A percentile compares a stretch with the other conserved stretches of the same genome.
Evolutionary conservation across 2,888 invertebrate species (phyloP).

Genomic region (Ormia ochracea): DNA sequence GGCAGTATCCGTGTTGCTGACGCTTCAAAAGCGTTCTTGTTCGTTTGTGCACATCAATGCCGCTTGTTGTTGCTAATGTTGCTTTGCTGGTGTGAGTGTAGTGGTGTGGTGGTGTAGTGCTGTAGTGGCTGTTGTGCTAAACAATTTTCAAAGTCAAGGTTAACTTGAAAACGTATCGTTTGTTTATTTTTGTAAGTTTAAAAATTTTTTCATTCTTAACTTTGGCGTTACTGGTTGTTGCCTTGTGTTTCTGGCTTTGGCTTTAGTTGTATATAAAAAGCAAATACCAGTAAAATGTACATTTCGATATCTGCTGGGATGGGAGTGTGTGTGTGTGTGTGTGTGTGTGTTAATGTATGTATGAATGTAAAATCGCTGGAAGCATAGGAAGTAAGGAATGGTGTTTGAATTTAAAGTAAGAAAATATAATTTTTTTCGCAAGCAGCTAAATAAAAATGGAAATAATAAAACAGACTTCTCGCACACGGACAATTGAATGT

Average conservation of each 20-base stretch:
- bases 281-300: background rate
- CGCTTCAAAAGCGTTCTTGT: background rate
- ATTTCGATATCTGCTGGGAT: too few species aligned
- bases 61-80: conserved; percentile 5
- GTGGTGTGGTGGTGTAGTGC: background rate
- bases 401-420: conserved; percentile 59
- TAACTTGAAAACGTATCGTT: conserved; percentile 68
- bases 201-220: conserved; percentile 46
- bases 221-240: background rate
- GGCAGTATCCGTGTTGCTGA: background rate
- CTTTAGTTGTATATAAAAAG: conserved; percentile 50
- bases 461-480: conserved; percentile 17
- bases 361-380: conserved; percentile 31
- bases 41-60: background rate
- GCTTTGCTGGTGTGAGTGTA: background rate
- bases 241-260: conserved; percentile 52
- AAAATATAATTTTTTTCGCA: conserved; percentile 50
- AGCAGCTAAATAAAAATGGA: conserved; percentile 20
- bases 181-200: conserved; percentile 63
- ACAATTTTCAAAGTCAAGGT: conserved; percentile 72
- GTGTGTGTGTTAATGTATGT: background rate
- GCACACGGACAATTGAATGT: conserved; percentile 31
- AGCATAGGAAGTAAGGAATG: conserved; percentile 59
- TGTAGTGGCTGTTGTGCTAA: conserved; percentile 27
- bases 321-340: background rate